Base-by-base conservation (phyloP, 2,797 vertebrate species). In the Miichthys miiuy region DNA sequence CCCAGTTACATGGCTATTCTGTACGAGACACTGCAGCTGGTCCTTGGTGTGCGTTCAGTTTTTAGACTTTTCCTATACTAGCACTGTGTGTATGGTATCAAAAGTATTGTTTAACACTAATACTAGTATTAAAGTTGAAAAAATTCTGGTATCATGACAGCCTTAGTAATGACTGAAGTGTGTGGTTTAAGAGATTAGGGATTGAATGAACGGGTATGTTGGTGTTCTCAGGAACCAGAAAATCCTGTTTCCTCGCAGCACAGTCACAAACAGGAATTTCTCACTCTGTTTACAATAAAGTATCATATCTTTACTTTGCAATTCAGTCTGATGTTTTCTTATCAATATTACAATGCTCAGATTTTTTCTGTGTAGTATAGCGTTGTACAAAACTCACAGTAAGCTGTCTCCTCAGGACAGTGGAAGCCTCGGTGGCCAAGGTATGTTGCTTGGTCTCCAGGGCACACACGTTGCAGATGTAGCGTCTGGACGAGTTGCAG, bases 391-490 rank as follows among this genome's bases (percentile, higher is more conserved):
- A 61, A 80, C 91, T 92, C 77, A 94, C 93, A 2, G 82, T 91
- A 38, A 94, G 79, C 41, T 89, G 83, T 62, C 83, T 76, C 21
- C 82, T 51, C 47, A 93, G 80, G 44, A 85, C 68, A 1, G 56
- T 48, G 55, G 75, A 85, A 21, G 85, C 41, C 13, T 90, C 87
- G 0, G 77, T 68, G 42, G 77, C 60, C 23, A 48, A 11, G 21
- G 51, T 80, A 14, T 57, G 68, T 60, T 81, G 80, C 56, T 86
- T 92, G 68, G 30, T 79, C 62, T 89, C 88, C 64, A 92, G 66
- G 30, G 85, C 64, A 6, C 93, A 95, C 52, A 92, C 3, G 63
- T 84, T 93, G 70, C 94, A 94, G 47, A 93, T 68, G 76, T 93
- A 94, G 54, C 84, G 78, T 4, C 85, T 65, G 30, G 92, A 91